Evolutionary conservation across 2,797 vertebrate species (phyloP).

Genomic region (Todus mexicanus): DNA sequence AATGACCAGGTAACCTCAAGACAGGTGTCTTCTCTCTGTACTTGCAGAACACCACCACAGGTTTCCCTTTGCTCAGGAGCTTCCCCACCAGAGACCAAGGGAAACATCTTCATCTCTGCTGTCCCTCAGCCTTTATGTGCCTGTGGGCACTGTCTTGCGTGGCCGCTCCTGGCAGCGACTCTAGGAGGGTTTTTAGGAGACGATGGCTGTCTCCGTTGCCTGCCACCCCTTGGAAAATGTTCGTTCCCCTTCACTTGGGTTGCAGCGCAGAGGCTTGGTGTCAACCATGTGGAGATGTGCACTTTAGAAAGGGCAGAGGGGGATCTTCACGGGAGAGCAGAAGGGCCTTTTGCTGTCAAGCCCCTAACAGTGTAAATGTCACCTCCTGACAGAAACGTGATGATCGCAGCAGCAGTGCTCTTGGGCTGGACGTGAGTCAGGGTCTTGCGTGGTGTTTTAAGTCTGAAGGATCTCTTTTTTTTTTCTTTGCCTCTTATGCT

Average conservation of each 20-base stretch:
- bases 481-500: background rate
- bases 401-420: slow-evolving; percentile 23
- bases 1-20: background rate
- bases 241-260: background rate
- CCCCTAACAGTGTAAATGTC: slow-evolving; percentile 28
- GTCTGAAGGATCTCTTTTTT: background rate
- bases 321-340: slow-evolving; percentile 21
- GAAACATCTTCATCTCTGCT: background rate
- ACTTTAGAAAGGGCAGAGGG: background rate
- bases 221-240: background rate
- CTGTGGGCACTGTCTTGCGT: accelerated
- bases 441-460: background rate
- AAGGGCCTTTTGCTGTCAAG: slow-evolving; percentile 23
- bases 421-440: background rate
- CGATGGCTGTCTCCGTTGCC: background rate
- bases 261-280: background rate
- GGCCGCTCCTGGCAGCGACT: background rate
- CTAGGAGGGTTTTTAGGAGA: background rate
- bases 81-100: background rate
- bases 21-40: background rate
- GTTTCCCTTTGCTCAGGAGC: background rate
- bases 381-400: background rate
- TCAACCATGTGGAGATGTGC: background rate
- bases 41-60: background rate
- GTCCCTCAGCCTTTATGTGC: background rate